Conservation (phyloP, 2,888 invertebrate genomes). For the Octodonta nipae region DNA sequence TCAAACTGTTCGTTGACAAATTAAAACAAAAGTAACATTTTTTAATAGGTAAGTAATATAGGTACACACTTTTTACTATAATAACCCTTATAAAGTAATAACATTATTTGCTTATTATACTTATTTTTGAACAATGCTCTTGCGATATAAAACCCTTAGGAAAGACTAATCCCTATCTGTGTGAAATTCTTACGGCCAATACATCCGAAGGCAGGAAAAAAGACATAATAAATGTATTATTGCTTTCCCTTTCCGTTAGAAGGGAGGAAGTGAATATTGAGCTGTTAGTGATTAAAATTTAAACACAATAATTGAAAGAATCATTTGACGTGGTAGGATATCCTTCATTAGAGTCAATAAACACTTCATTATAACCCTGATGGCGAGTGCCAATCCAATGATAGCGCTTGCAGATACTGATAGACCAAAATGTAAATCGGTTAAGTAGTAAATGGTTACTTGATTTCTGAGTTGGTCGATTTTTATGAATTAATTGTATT, state of each 20-base stretch:
- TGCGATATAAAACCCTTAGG: no score
- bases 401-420: conserved; percentile 12
- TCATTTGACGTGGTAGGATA: conserved; percentile 15
- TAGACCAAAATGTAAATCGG: conserved; percentile 8
- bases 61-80: no score
- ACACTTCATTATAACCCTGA: conserved; percentile 10
- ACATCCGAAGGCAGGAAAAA: conserved; percentile 11
- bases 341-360: conserved; percentile 15
- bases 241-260: conserved; percentile 14
- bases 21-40: no score
- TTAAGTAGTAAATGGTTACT: conserved; percentile 7
- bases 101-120: no score
- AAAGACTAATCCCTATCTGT: no score
- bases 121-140: no score
- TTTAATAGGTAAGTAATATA: no score
- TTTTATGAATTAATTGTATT: conserved; percentile 11
- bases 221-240: conserved; percentile 7
- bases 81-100: no score
- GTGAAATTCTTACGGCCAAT: no score
- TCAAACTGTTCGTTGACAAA: no score
- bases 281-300: conserved; percentile 11
- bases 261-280: conserved; percentile 14
- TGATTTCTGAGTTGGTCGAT: conserved; percentile 6
- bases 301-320: conserved; percentile 13
- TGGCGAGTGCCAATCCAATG: conserved; percentile 10